Conservation (phyloP, 2,113 vertebrate species). For the Strix uralensis region DNA sequence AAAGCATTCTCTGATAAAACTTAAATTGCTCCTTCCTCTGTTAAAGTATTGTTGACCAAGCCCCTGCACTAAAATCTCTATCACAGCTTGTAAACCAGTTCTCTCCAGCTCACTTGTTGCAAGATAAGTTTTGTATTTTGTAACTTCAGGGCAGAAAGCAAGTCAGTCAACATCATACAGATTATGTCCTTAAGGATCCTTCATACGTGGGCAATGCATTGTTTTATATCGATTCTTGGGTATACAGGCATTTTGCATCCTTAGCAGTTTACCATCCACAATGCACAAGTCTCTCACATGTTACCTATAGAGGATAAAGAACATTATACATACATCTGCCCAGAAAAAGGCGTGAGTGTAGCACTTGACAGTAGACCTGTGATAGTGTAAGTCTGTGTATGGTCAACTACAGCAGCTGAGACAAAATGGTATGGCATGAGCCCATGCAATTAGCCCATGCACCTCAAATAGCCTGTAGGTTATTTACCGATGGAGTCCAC, state of each 20-base stretch:
- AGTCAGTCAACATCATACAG: neutral
- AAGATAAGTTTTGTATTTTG: neutral
- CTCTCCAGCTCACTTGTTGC: neutral
- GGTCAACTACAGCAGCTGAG: neutral
- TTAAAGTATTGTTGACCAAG: neutral
- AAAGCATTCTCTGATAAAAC: neutral
- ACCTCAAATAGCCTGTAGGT: neutral
- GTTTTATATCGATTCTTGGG: neutral
- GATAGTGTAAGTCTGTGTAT: neutral
- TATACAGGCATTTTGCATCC: neutral
- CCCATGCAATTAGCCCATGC: neutral
- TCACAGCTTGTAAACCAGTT: neutral
- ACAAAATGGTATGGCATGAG: neutral
- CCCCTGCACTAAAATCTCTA: neutral
- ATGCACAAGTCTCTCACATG: neutral
- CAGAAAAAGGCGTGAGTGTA: neutral
- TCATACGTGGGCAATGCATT: neutral
- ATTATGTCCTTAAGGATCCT: neutral
- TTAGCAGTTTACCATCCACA: neutral
- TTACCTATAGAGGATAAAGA: neutral
- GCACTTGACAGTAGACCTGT: neutral
- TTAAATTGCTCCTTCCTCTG: neutral
- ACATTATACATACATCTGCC: neutral
- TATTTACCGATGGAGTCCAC: neutral
- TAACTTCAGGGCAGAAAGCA: neutral